Percentiles rank a stretch among this genome's conserved stretches.
These are phyloP conservation scores for Montipora capricornis DNA, from an alignment of 64 coral and sea anemone genomes.

Conservation along the genomic window DNA sequence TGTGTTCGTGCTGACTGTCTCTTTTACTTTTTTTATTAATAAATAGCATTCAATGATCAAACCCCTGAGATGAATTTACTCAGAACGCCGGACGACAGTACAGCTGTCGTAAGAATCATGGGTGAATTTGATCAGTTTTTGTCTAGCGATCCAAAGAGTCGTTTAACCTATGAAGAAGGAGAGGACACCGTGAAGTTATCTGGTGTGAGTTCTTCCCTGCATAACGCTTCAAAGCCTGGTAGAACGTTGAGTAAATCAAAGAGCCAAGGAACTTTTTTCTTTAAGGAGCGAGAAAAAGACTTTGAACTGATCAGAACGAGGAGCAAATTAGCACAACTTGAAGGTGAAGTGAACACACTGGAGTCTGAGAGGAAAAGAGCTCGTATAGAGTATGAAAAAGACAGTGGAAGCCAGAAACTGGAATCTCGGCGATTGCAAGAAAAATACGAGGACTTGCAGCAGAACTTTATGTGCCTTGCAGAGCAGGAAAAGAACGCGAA, in stretches of 20 bases:
- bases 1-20: too few relatives aligned
- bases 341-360: conserved; percentile 72
- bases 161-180: conserved; percentile 73
- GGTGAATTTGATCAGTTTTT: conserved; percentile 91
- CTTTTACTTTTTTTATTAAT: too few relatives aligned
- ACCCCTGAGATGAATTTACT: conserved; percentile 80
- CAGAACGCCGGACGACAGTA: conserved; percentile 93
- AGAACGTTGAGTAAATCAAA: conserved; percentile 50
- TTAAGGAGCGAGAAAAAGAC: conserved; percentile 82
- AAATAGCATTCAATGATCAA: background rate
- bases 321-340: conserved; percentile 82
- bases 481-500: conserved; percentile 88
- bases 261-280: conserved; percentile 25
- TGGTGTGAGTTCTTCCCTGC: background rate
- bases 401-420: conserved; percentile 57
- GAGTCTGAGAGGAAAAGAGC: conserved; percentile 80
- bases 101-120: conserved; percentile 92
- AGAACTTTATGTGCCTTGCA: conserved; percentile 75
- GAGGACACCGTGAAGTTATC: background rate
- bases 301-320: conserved; percentile 79
- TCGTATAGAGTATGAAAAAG: conserved; percentile 77
- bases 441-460: conserved; percentile 68
- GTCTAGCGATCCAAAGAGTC: conserved; percentile 69
- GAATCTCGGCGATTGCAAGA: conserved; percentile 59
- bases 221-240: background rate